Evolutionary conservation across 2,888 invertebrate species (phyloP), one percentile per base, ranked within the genome.

Genomic region (Ellobium chinense): DNA sequence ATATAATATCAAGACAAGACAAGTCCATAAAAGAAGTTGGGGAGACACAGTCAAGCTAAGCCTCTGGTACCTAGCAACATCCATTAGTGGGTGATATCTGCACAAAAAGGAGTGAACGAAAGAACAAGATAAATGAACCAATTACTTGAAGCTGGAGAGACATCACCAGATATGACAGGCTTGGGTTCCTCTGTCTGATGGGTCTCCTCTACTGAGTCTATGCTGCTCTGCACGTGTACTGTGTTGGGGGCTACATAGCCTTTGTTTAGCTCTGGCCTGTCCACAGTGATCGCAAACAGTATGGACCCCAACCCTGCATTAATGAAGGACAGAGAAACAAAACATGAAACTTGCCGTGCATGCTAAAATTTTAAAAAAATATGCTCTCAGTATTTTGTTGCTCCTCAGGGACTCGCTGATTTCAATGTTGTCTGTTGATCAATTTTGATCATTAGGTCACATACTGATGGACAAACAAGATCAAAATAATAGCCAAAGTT

Each of bases 231-330:
- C 1, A 80, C 74, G 29, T 80, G 82, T 31, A 82, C 58, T 2
- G 70, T 54, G 62, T 79, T 81, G 54, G 58, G 65, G 27, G 73
- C 36, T 18, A 62, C 72, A 24, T 72, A 78, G 9, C 69, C 70
- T 58, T 82, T 94, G 91, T 97, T 91, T 76, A 93, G 84, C 74
- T 91, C 96, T 37, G 95, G 94, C 93, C 96, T 96, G 94, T 98
- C 98, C 82, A 98, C 96, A 90, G 95, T 96, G 91, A 98, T 95
- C 31, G 99, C 98, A 94, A 99, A 99, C 85, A 98, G 94, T 90
- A 98, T 96, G 75, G 97, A 96, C 85, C 96, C 96, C 91, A 99
- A 94, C 85, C 97, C 83, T 83, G 63, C 5, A 56, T 34, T n/a
- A 39, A 14, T 24, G 46, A 2, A 14, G 21, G 2, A 70, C 24